Conservation (phyloP, 2,113 vertebrate genomes). For the Trogon surrucura region DNA sequence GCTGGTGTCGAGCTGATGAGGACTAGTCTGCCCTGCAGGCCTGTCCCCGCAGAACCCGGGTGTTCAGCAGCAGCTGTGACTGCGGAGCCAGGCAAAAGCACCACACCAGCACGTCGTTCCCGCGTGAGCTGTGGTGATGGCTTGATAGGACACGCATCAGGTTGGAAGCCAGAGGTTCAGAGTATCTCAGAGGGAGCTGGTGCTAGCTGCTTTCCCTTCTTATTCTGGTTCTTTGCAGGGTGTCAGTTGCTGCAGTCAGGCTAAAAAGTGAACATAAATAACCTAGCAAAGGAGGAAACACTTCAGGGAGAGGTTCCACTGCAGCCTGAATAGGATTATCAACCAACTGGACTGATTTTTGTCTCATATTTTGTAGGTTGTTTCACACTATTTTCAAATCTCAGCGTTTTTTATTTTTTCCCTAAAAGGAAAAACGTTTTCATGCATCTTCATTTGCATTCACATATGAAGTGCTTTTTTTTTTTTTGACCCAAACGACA, state of each 20-base stretch:
- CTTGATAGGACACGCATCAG: not conserved
- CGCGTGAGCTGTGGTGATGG: not conserved
- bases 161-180: not conserved
- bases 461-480: not conserved
- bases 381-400: not conserved
- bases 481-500: not conserved
- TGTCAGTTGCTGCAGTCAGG: not conserved
- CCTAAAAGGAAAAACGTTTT: not conserved
- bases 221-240: not conserved
- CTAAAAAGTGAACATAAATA: constrained; percentile 28
- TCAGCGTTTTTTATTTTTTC: not conserved
- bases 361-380: not conserved
- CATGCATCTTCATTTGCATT: not conserved
- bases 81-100: not conserved
- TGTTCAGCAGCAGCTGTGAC: not conserved
- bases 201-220: not conserved
- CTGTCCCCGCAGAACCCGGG: not conserved
- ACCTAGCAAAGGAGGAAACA: not conserved
- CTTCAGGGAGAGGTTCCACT: not conserved
- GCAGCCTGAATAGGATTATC: not conserved
- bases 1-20: not conserved
- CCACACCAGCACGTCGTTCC: not conserved
- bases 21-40: not conserved
- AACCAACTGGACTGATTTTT: not conserved
- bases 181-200: not conserved